Conservation (phyloP, 2,113 vertebrate genomes). For the Proterorhinus semilunaris region DNA sequence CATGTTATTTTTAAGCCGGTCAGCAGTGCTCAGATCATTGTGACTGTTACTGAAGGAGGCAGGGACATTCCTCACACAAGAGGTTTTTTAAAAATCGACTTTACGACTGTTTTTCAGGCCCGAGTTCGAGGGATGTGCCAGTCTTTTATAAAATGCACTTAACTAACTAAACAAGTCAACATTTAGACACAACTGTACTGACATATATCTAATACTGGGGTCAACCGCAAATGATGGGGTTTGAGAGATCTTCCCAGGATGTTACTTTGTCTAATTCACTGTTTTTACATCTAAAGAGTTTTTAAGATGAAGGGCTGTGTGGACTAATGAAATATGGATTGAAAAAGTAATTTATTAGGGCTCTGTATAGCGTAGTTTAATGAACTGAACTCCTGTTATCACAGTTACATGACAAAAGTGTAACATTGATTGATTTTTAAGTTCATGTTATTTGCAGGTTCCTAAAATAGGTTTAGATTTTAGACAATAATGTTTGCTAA, state of each 20-base stretch:
- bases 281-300: background rate
- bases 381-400: background rate
- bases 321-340: too few species aligned
- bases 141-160: slow-evolving; percentile 18
- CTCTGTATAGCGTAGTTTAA: background rate
- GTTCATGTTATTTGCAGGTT: too few species aligned
- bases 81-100: slow-evolving; percentile 38
- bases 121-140: slow-evolving; percentile 39
- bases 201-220: background rate
- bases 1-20: background rate
- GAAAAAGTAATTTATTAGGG: background rate
- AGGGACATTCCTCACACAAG: background rate
- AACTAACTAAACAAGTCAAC: background rate
- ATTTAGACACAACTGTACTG: slow-evolving; percentile 5
- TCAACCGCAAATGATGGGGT: background rate
- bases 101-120: slow-evolving; percentile 70
- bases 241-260: background rate
- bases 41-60: slow-evolving; percentile 12
- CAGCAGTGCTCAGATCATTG: background rate
- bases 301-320: background rate
- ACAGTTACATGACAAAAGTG: too few species aligned
- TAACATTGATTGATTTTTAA: too few species aligned
- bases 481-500: too few species aligned
- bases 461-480: too few species aligned
- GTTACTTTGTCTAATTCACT: background rate